phyloP scores from a whole-genome alignment of 2,113 vertebrate genomes.

The Turdus rufiventris region DNA sequence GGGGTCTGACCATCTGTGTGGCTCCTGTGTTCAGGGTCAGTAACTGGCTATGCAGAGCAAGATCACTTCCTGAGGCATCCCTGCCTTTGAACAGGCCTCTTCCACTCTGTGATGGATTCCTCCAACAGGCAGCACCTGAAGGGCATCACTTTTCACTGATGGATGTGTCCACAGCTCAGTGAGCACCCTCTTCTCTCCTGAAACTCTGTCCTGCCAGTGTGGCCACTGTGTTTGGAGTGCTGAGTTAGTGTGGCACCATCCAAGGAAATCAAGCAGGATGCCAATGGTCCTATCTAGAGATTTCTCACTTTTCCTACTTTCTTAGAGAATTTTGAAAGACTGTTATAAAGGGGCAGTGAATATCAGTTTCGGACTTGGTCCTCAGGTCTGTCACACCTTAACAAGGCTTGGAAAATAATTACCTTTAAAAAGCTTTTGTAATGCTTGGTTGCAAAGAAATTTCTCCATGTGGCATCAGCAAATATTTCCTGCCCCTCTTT shows the following conservation, averaged over 20 bases:
- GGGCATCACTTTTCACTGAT: not conserved
- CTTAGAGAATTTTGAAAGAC: not conserved
- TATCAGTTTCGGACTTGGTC: not conserved
- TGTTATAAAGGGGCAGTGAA: not conserved
- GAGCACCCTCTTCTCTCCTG: not conserved
- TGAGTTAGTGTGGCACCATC: not conserved
- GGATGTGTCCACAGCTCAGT: not conserved
- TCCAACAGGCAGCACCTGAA: not conserved
- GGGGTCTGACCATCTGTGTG: not conserved
- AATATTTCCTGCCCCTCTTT: fast-evolving
- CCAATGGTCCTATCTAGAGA: fast-evolving
- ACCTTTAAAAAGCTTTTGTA: not conserved
- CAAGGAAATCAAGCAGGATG: not conserved
- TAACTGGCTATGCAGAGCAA: not conserved
- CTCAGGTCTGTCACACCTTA: not conserved
- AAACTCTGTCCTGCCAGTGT: fast-evolving
- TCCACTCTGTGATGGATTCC: not conserved
- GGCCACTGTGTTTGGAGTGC: not conserved
- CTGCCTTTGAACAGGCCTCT: constrained; percentile 14
- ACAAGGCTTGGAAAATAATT: not conserved
- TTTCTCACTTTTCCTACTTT: not conserved
- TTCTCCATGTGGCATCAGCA: not conserved
- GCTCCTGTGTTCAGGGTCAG: constrained; percentile 53
- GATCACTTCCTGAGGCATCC: constrained; percentile 26
- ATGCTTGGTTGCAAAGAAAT: not conserved